Evolutionary conservation across 1,140 invertebrate species (phyloP), one percentile per base, ranked within the genome.

Genomic region (Neotoxoptera formosana): DNA sequence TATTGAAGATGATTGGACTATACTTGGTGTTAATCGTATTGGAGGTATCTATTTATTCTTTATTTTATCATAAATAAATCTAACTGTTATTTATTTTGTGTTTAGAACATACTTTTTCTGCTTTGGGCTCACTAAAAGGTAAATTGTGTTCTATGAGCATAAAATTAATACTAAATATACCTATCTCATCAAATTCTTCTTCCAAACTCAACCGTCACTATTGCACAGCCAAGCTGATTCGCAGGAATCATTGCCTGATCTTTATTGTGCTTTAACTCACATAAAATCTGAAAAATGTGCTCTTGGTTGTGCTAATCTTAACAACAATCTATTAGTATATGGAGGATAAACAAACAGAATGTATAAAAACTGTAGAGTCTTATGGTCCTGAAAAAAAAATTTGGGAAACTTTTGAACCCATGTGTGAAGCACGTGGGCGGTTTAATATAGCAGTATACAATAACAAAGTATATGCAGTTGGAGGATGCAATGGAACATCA

Each of bases 281-380:
- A 98, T 98, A 97, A 96, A 95, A 81, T 96, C 95, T 51, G 96
- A 96, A 11, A 96, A 97, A 94, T 98, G 97, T 95, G 96, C 97
- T n/a, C 96, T 97, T 90, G 97, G 97, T 20, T 96, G 97, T 93
- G 97, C 96, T 51, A 96, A 97, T 94, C 95, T 97, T 30, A 96
- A 97, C 93, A 96, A 96, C 47, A 96, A 96, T 88, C 95, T 98
- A 2, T 95, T 98, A 94, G 97, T 98, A 41, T 97, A 97, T 95
- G 97, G 97, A 95, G 98, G 98, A 98, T 95, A 97, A 98, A 95
- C 96, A 98, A 84, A 97, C 97, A n/a, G 97, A 98, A 95, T 98
- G 98, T 95, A 95, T 98, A 84, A 96, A 96, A 92, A 96, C 96
- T 30, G 97, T 97, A 2, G 98, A 98, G 95, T 96, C 96, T 36